phyloP scores from a whole-genome alignment of 2,797 vertebrate genomes.

The Poeciliopsis presidionis region DNA sequence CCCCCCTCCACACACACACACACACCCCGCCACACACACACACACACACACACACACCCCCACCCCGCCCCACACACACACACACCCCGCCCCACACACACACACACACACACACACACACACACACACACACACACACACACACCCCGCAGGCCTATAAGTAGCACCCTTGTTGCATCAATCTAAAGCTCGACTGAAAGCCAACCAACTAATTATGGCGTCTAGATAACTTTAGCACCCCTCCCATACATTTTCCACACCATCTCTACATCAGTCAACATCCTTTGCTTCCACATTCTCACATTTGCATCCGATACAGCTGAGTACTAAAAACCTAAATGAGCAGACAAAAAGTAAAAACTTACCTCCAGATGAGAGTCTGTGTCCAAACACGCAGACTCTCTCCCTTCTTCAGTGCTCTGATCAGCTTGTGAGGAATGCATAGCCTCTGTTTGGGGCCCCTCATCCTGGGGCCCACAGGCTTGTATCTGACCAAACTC shows the following conservation, averaged over 20 bases:
- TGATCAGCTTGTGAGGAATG: slow-evolving; percentile 32
- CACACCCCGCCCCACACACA: too few species aligned
- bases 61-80: too few species aligned
- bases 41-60: too few species aligned
- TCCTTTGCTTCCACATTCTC: slow-evolving; percentile 35
- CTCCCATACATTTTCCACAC: slow-evolving; percentile 67
- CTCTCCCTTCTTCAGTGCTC: slow-evolving; percentile 44
- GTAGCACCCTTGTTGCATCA: slow-evolving; percentile 49
- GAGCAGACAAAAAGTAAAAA: neutral
- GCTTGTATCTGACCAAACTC: slow-evolving; percentile 42
- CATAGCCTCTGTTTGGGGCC: slow-evolving; percentile 9
- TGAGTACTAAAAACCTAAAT: neutral
- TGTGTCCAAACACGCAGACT: slow-evolving; percentile 37
- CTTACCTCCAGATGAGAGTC: slow-evolving; percentile 68
- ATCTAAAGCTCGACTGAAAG: slow-evolving; percentile 67
- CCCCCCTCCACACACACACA: too few species aligned
- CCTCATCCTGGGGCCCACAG: slow-evolving; percentile 28
- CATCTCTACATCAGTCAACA: slow-evolving; percentile 56
- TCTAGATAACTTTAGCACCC: slow-evolving; percentile 61
- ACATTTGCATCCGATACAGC: slow-evolving; percentile 19
- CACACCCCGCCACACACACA: too few species aligned
- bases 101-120: too few species aligned
- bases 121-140: neutral
- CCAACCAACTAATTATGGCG: slow-evolving; percentile 71
- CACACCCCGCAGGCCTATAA: slow-evolving; percentile 47